Evolutionary conservation across 2,113 vertebrate species (phyloP).

Genomic region (Copsychus sechellarum): DNA sequence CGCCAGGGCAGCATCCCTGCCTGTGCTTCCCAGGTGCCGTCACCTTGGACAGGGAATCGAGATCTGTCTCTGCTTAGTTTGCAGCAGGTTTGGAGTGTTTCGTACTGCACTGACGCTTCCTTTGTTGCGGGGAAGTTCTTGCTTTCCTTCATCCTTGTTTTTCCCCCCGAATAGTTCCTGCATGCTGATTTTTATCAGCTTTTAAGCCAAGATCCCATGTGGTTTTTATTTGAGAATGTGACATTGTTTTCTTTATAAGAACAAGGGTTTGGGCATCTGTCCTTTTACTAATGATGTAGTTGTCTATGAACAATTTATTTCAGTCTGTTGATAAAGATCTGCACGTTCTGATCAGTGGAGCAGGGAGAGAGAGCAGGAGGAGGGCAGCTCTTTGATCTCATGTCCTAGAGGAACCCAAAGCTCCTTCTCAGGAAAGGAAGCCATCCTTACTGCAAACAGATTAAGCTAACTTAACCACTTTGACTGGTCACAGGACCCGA

Average conservation of each 20-base stretch:
- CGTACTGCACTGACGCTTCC: fast-evolving
- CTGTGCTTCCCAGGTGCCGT: neutral
- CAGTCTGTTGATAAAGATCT: neutral
- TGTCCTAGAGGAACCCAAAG: neutral
- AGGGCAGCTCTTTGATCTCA: neutral
- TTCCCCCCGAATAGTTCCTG: neutral
- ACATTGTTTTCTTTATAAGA: neutral
- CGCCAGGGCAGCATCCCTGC: neutral
- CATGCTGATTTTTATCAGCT: neutral
- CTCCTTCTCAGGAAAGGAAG: neutral
- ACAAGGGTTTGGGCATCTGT: neutral
- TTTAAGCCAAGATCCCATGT: neutral
- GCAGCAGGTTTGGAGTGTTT: neutral
- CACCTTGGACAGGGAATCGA: neutral
- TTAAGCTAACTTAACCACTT: neutral
- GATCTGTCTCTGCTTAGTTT: neutral
- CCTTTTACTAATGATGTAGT: neutral
- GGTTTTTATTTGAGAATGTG: neutral
- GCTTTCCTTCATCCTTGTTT: neutral
- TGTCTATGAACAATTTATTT: neutral
- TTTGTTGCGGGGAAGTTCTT: neutral
- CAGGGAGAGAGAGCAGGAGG: neutral
- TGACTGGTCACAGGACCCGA: neutral
- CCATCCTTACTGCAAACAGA: neutral
- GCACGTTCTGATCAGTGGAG: neutral